These are phyloP conservation scores for Lutjanus campechanus DNA, from an alignment of 2,797 vertebrate genomes.

Conservation along the genomic window DNA sequence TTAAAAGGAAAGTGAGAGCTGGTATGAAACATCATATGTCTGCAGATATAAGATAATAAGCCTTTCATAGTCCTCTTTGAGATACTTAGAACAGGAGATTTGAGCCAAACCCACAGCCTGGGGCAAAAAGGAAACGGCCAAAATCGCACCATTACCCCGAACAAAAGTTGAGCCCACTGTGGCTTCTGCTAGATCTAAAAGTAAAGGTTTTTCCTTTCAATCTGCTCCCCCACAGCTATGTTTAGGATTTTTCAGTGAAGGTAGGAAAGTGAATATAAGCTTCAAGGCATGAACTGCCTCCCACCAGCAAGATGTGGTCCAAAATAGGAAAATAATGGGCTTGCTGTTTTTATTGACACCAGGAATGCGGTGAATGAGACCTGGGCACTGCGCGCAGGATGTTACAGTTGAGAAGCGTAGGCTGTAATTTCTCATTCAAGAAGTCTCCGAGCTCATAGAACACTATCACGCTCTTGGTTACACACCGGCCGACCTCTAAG, in stretches of 20 bases:
- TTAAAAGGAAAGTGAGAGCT: conserved; percentile 2
- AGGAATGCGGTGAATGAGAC: conserved; percentile 39
- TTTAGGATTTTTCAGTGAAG: conserved; percentile 46
- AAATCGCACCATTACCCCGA: conserved; percentile 44
- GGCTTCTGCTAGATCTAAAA: conserved; percentile 51
- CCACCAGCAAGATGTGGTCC: conserved; percentile 26
- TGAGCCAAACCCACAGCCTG: conserved; percentile 34
- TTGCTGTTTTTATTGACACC: conserved; percentile 41
- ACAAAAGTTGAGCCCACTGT: conserved; percentile 37
- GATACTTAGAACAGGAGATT: conserved; percentile 28
- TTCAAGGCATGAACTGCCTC: conserved; percentile 12
- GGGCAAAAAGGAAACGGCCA: conserved; percentile 14
- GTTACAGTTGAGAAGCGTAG: conserved; percentile 7
- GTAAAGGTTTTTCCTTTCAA: conserved; percentile 38
- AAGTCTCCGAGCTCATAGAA: conserved; percentile 16
- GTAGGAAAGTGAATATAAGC: conserved; percentile 31
- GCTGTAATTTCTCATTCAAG: conserved; percentile 31
- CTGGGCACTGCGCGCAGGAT: background rate
- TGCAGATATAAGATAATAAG: background rate
- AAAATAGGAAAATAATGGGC: conserved; percentile 43
- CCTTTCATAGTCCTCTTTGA: background rate
- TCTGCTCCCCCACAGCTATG: conserved; percentile 55
- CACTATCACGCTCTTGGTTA: conserved; percentile 12
- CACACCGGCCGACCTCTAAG: conserved; percentile 18
- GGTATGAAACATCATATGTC: conserved; percentile 23